A percentile compares a stretch with the other conserved stretches of the same genome.
Evolutionary conservation across 2,113 vertebrate genomes (phyloP).

Genomic region (Pipa parva): DNA sequence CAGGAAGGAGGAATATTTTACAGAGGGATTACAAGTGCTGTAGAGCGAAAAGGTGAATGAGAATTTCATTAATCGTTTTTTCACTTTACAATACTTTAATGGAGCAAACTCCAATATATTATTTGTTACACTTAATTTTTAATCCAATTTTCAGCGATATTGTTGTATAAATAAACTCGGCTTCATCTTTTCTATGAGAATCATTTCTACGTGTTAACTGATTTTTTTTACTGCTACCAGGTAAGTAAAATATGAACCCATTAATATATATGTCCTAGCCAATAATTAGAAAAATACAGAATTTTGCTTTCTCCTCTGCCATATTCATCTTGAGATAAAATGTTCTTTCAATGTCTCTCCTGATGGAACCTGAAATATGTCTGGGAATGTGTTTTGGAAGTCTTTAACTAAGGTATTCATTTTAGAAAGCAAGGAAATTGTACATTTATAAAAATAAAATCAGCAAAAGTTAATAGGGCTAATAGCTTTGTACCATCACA

Average conservation of each 20-base stretch:
- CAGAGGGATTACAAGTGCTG: too few relatives aligned
- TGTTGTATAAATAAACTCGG: background rate
- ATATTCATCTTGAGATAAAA: slow-evolving; percentile 26
- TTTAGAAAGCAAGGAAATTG: slow-evolving; percentile 21
- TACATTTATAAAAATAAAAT: slow-evolving; percentile 39
- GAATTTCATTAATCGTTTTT: too few relatives aligned
- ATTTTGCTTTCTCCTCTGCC: background rate
- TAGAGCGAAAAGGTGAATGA: too few relatives aligned
- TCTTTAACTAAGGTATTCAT: slow-evolving; percentile 32
- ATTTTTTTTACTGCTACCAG: slow-evolving; percentile 11
- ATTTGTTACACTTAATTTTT: too few relatives aligned
- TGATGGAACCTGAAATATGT: slow-evolving; percentile 18
- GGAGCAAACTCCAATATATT: too few relatives aligned
- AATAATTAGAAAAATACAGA: slow-evolving; percentile 21
- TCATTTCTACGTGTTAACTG: slow-evolving; percentile 11
- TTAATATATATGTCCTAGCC: background rate
- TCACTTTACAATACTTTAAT: too few relatives aligned
- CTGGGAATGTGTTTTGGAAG: slow-evolving; percentile 24
- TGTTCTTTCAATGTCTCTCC: slow-evolving; percentile 16
- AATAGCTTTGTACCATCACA: slow-evolving; percentile 26
- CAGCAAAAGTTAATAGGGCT: slow-evolving; percentile 31
- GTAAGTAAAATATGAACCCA: slow-evolving; percentile 20
- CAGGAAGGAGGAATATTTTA: too few relatives aligned
- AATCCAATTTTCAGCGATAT: too few relatives aligned
- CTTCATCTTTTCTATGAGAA: background rate